Base-by-base conservation (phyloP, 23 tunicate species). In the Trididemnum clinides region DNA sequence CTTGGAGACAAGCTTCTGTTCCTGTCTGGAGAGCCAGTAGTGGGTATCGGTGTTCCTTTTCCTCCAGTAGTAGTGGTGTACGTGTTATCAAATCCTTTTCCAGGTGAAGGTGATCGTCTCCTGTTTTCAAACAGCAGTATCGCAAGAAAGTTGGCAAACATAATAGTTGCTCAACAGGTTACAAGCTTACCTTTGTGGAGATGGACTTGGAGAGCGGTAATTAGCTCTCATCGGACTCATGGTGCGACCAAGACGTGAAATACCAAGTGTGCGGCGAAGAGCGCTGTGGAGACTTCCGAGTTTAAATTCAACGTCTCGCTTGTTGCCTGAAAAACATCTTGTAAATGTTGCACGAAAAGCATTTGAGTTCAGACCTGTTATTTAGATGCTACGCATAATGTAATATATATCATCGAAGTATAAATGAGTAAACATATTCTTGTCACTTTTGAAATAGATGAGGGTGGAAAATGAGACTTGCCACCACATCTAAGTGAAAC, bases 281-380 rank as follows among this genome's bases (percentile, higher is more conserved):
- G 99, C 99, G 81, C 96, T 90, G 96, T 96, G 95, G 26, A 96
- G 87, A 44, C 96, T 88, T 50, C 92, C 96, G 81, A 96, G 83
- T 72, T 96, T 96, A 82, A 90, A 96, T 81, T 96, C 99, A 50
- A 96, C 99, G 51, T 96, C 96, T 0, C 99, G 99, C 64, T 96
- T 90, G 79, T 78, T 85, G 33, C 89, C 95, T 90, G 71, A 37
- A 87, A 50, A 35, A 27, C 70, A 62, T 19, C 23, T n/a, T n/a
- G n/a, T n/a, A n/a, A n/a, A n/a, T n/a, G n/a, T n/a, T n/a, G n/a
- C n/a, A n/a, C n/a, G n/a, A n/a, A n/a, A n/a, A n/a, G n/a, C n/a
- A n/a, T n/a, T n/a, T n/a, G n/a, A n/a, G n/a, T n/a, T n/a, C n/a
- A n/a, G n/a, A n/a, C n/a, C n/a, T n/a, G n/a, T n/a, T n/a, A n/a